phyloP scores from a whole-genome alignment of 2,113 vertebrate species.

The Rousettus leschenaultii region DNA sequence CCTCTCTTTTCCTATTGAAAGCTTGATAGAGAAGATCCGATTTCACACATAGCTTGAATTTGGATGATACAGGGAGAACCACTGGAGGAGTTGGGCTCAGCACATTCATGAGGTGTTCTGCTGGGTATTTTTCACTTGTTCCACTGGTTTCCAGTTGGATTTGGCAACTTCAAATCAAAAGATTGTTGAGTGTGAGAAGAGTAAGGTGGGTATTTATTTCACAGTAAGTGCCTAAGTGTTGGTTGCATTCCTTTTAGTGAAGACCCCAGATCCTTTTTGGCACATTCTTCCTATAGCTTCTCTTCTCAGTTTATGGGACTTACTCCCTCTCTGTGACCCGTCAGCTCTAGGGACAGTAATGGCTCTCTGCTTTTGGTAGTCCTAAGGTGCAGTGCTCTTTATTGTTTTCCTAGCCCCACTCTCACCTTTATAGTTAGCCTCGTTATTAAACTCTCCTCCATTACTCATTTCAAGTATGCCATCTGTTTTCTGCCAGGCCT shows the following conservation, averaged over 20 bases:
- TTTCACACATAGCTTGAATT: background rate
- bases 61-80: background rate
- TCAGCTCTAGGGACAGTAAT: background rate
- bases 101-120: background rate
- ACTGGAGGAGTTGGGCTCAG: background rate
- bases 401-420: background rate
- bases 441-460: background rate
- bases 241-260: background rate
- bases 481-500: background rate
- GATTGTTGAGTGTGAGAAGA: background rate
- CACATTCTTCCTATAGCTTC: background rate
- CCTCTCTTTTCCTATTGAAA: slow-evolving; percentile 13
- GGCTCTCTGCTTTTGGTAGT: background rate
- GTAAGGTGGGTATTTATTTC: background rate
- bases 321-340: background rate
- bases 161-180: background rate
- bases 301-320: background rate
- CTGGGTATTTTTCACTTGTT: background rate
- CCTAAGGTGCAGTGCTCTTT: background rate
- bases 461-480: background rate
- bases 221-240: background rate
- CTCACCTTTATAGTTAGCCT: background rate
- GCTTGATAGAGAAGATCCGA: background rate
- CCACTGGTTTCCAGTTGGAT: background rate
- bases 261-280: background rate